Percentiles rank a stretch among this genome's conserved stretches.
These are phyloP conservation scores for Entomyzon cyanotis DNA, from an alignment of 2,113 vertebrate species.

Conservation along the genomic window DNA sequence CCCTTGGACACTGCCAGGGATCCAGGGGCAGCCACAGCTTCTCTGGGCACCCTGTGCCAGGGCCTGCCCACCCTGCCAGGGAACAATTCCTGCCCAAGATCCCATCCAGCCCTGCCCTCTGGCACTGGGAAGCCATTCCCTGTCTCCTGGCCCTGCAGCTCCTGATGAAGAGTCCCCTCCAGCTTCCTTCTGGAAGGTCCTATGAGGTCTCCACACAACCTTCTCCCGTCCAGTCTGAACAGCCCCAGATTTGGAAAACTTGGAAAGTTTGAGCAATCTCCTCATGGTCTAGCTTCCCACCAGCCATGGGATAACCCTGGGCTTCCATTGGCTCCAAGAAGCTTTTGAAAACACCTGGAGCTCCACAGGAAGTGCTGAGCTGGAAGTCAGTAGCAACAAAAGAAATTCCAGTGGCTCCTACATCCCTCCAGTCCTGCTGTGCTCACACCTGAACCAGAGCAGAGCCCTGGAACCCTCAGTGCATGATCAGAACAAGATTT, in stretches of 20 bases:
- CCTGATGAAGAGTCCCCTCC: neutral
- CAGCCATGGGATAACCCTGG: neutral
- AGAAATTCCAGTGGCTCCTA: neutral
- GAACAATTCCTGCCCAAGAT: neutral
- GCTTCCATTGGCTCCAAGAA: neutral
- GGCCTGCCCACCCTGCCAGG: neutral
- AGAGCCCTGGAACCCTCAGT: neutral
- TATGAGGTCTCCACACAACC: neutral
- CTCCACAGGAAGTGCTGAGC: neutral
- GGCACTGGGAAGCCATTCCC: neutral
- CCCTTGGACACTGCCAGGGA: neutral
- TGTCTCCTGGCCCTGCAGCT: rapidly evolving
- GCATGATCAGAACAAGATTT: neutral
- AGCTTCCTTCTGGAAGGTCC: neutral
- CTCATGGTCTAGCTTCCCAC: neutral
- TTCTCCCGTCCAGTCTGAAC: neutral
- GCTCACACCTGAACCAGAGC: neutral
- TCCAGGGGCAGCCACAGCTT: neutral
- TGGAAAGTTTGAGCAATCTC: neutral
- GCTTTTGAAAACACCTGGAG: neutral
- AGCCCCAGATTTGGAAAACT: neutral
- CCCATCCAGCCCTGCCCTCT: neutral
- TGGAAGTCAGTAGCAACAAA: neutral
- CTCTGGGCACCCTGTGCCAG: neutral
- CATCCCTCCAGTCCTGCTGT: neutral